Evolutionary conservation across 1,140 invertebrate species (phyloP).

Genomic region (Palaemon carinicauda): DNA sequence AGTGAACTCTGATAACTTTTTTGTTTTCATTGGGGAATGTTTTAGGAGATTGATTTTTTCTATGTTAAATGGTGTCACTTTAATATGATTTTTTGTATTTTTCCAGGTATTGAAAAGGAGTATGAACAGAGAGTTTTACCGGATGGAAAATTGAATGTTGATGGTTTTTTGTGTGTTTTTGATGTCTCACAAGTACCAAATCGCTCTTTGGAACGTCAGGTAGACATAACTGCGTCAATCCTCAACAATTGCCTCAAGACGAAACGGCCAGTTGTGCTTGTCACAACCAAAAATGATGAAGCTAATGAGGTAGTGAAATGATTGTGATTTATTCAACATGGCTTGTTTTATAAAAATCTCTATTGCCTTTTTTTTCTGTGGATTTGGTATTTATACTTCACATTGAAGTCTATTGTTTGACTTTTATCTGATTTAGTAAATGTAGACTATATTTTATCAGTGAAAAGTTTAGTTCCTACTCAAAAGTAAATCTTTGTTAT

Average conservation of each 20-base stretch:
- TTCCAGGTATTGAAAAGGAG: slow-evolving; percentile 81
- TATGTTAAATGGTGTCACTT: not conserved
- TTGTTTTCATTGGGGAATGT: too few relatives aligned
- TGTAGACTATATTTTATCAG: too few relatives aligned
- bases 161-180: slow-evolving; percentile 96
- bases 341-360: not conserved
- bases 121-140: slow-evolving; percentile 94
- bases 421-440: too few relatives aligned
- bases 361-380: not conserved
- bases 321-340: not conserved
- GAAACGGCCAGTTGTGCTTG: slow-evolving; percentile 94
- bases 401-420: too few relatives aligned
- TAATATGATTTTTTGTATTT: slow-evolving; percentile 1
- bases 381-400: not conserved
- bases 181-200: slow-evolving; percentile 80
- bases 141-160: slow-evolving; percentile 91
- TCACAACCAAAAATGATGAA: slow-evolving; percentile 97
- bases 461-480: too few relatives aligned
- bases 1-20: too few relatives aligned
- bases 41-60: too few relatives aligned
- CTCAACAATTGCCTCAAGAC: slow-evolving; percentile 86
- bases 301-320: slow-evolving; percentile 73
- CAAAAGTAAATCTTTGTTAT: too few relatives aligned
- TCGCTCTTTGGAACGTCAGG: slow-evolving; percentile 84
- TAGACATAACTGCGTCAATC: slow-evolving; percentile 81